Evolutionary conservation across 2,888 invertebrate species (phyloP), one percentile per base, ranked within the genome.

Genomic region (Ecliptopera silaceata): DNA sequence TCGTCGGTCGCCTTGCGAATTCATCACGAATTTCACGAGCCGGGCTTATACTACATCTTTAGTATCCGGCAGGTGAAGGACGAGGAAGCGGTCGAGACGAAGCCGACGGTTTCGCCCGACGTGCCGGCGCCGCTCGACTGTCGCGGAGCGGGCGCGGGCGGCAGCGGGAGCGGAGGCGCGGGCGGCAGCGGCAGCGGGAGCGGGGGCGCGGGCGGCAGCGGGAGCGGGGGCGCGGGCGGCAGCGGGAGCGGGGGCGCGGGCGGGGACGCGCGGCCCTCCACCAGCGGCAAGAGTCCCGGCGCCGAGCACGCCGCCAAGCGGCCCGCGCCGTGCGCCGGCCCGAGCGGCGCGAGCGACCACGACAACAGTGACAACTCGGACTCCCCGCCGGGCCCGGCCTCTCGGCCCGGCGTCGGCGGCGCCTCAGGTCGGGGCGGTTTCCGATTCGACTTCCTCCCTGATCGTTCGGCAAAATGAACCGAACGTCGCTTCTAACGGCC

Each of bases 261-360:
- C 4, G 3, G 34, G 18, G 44, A 15, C 20, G 29, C 39, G 34
- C 32, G 29, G 26, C 53, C 57, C 1, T 39, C 53, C 41, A 49
- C 41, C 18, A 49, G 57, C 44, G 57, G 52, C 6, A 15, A 29
- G n/a, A 50, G 47, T 32, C 17, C 51, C 36, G 53, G 45, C 32
- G 22, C 13, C 48, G 39, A 39, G 38, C 39, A 36, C 13, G 17
- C 29, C 18, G 13, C 17, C 51, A 26, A 17, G 26, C 8, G 0
- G 0, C 8, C 13, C 12, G 32, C 17, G 11, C 36, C 32, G 11
- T 4, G 3, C 1, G 54, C 22, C 64, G 65, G 49, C 11, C 53
- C 65, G 3, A 64, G 20, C 11, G 13, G 11, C 0, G 6, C 26
- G 8, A 26, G 0, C 26, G 4, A 8, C 0, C 26, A 8, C 26